Base-by-base conservation (phyloP, 2,797 vertebrate species). In the Mormyrus hasselquistii region DNA sequence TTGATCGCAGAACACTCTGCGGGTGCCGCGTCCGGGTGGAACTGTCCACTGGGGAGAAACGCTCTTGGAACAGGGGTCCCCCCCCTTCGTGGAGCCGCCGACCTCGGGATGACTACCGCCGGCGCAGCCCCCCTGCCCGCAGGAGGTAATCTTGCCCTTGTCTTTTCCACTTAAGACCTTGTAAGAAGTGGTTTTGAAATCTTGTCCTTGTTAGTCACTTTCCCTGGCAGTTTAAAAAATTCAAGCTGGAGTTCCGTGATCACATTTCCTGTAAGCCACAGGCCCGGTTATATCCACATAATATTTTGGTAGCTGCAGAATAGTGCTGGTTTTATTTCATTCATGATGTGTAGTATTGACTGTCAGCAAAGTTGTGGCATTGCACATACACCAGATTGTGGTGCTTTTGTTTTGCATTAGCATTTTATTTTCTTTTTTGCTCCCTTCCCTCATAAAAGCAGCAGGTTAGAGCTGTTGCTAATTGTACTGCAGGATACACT, bases 21-120 rank as follows among this genome's bases (percentile, higher is more conserved):
- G 98, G 98, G 88, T 99, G 97, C 91, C 97, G 97, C 0, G 98
- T 99, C 44, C 96, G 98, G 5, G 99, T 99, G 59, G 99, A 99
- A 91, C 94, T 99, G 49, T 99, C 99, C 83, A 99, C 98, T 2
- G 99, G 98, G 0, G 98, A 99, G 92, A 99, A 98, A 73, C 97
- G 99, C 55, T 98, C 98, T 62, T 95, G 98, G 89, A 99, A 97
- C 95, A 97, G 99, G 0, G 98, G 98, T 0, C 97, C 98, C 0
- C 98, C 98, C 88, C 98, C 98, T 0, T 98, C 98, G 7, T 99
- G 98, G 98, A 96, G 96, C 92, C 95, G 99, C 62, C 97, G 98
- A 5, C 97, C 98, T 84, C 96, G 98, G 0, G 98, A 99, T 88
- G 98, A 99, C 90, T 95, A 97, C 69, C 96, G 97, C 25, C 96